Percentiles rank a stretch among this genome's conserved stretches.
phyloP scores from a whole-genome alignment of 2,797 vertebrate genomes.

The Cottoperca gobio region DNA sequence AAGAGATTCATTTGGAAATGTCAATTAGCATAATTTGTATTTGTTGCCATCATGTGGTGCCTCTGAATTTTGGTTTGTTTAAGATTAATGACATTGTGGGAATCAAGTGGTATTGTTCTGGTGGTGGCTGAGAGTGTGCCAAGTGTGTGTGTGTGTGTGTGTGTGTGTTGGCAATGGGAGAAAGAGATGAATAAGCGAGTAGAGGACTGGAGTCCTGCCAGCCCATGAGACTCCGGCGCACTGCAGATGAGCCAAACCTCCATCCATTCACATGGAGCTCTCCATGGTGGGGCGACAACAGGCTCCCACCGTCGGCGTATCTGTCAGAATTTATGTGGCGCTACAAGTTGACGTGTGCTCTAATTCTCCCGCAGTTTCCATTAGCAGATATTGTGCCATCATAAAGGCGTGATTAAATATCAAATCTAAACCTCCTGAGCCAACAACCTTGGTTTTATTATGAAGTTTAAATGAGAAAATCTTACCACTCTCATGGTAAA shows the following conservation, averaged over 20 bases:
- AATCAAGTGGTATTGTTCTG: constrained; percentile 55
- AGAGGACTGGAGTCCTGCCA: constrained; percentile 77
- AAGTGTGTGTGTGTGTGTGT: constrained; percentile 37
- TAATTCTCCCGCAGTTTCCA: constrained; percentile 18
- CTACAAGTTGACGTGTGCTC: neutral
- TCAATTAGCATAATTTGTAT: constrained; percentile 43
- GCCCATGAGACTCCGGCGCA: constrained; percentile 72
- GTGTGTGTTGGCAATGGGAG: constrained; percentile 65
- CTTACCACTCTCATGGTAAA: constrained; percentile 49
- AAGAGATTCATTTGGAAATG: constrained; percentile 39
- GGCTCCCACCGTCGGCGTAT: constrained; percentile 17
- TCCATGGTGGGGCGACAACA: constrained; percentile 43
- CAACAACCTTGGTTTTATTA: constrained; percentile 47
- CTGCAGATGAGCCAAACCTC: constrained; percentile 80
- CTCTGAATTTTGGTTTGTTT: constrained; percentile 53
- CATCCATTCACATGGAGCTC: constrained; percentile 67
- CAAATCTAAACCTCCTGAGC: constrained; percentile 31
- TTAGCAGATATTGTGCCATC: constrained; percentile 18
- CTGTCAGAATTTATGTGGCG: constrained; percentile 9
- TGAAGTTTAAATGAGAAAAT: constrained; percentile 59
- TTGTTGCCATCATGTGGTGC: constrained; percentile 28
- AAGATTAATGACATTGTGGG: constrained; percentile 52
- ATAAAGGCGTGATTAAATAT: constrained; percentile 47
- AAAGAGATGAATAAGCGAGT: constrained; percentile 77
- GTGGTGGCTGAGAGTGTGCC: constrained; percentile 30